Conservation (phyloP, 2,888 invertebrate species). For the Eledona agricola region DNA sequence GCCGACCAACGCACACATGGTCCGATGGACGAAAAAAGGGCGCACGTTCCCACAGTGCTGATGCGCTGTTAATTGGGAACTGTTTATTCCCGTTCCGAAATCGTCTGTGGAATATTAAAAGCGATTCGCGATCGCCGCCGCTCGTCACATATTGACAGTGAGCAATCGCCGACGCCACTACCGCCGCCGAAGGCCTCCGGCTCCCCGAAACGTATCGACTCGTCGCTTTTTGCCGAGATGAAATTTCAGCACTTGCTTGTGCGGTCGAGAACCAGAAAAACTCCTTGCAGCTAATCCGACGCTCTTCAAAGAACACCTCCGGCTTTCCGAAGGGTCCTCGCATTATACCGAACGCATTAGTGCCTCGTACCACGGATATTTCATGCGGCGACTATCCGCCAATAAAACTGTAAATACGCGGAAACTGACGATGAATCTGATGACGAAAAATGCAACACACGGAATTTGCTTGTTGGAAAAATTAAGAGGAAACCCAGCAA, state of each 20-base stretch:
- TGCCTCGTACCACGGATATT: too few species aligned
- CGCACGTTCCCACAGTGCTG: constrained; percentile 50
- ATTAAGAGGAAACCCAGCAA: too few species aligned
- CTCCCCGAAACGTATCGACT: neutral
- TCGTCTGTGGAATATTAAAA: constrained; percentile 52
- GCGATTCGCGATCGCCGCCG: constrained; percentile 11
- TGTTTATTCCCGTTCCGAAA: constrained; percentile 57
- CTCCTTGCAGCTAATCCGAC: neutral
- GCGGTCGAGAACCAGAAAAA: constrained; percentile 2
- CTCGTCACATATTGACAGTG: neutral
- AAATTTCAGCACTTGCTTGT: constrained; percentile 6
- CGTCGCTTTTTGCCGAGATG: neutral
- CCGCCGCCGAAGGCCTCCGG: too few species aligned
- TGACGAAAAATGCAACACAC: too few species aligned
- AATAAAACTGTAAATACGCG: too few species aligned
- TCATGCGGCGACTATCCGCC: too few species aligned
- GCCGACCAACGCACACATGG: constrained; percentile 21
- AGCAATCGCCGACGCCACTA: too few species aligned
- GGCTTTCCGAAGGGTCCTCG: too few species aligned
- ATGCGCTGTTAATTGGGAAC: constrained; percentile 60
- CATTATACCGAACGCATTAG: neutral
- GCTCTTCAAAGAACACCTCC: too few species aligned
- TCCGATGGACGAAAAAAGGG: constrained; percentile 29
- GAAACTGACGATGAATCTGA: too few species aligned
- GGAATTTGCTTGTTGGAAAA: too few species aligned